phyloP scores from a whole-genome alignment of 2,797 vertebrate species.

The Phylloscopus collybita region DNA sequence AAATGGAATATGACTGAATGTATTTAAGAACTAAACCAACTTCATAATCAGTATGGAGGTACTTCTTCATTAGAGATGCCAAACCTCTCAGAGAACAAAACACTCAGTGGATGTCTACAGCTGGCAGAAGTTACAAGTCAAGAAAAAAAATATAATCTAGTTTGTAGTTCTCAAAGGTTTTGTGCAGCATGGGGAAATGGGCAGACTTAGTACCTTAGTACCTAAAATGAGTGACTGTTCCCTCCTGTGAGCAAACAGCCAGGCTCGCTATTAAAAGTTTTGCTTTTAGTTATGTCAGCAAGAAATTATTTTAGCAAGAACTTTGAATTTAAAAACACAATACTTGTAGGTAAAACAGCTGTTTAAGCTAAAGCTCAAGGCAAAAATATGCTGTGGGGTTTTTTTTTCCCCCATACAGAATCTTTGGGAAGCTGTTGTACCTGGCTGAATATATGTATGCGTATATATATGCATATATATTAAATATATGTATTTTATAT shows the following conservation, averaged over 20 bases:
- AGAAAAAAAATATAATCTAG: not conserved
- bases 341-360: not conserved
- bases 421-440: not conserved
- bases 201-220: not conserved
- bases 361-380: not conserved
- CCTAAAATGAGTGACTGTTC: not conserved
- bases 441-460: not conserved
- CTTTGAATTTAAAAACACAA: not conserved
- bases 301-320: not conserved
- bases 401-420: not conserved
- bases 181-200: not conserved
- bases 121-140: not conserved
- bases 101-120: not conserved
- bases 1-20: not conserved
- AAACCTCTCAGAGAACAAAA: not conserved
- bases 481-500: not conserved
- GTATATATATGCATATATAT: not conserved
- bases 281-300: not conserved
- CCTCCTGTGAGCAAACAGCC: not conserved
- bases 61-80: not conserved
- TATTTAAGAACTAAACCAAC: not conserved
- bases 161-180: not conserved
- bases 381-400: fast-evolving
- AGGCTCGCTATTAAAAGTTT: not conserved
- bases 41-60: not conserved